Conservation (phyloP, 2,113 vertebrate species). For the Coptodon bakossiorum region DNA sequence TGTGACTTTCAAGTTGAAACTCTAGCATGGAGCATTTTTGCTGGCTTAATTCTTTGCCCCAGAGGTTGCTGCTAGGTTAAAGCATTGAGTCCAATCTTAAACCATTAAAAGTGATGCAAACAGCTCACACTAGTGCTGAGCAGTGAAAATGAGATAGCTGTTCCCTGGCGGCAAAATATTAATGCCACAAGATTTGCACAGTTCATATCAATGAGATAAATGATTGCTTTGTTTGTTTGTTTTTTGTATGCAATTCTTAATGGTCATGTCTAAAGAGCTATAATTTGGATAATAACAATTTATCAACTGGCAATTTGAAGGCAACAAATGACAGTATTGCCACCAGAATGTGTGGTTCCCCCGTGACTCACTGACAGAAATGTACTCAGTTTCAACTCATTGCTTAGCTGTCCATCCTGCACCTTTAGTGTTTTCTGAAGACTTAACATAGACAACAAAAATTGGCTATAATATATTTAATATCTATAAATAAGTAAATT, state of each 20-base stretch:
- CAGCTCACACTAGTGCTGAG: not conserved
- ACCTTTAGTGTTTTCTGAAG: not conserved
- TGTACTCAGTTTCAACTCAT: fast-evolving
- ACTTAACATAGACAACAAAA: not conserved
- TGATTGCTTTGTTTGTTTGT: not conserved
- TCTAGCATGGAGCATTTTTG: not conserved
- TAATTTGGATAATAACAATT: not conserved
- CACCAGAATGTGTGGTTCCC: not conserved
- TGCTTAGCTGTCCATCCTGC: not conserved
- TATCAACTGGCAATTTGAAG: not conserved
- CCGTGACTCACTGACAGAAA: not conserved
- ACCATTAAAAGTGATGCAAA: not conserved
- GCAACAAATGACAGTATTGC: not conserved
- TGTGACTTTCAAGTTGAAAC: not conserved
- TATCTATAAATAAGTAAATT: not conserved
- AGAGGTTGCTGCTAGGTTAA: not conserved
- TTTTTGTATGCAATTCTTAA: not conserved
- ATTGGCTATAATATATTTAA: not conserved
- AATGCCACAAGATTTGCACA: not conserved
- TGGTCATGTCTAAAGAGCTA: not conserved
- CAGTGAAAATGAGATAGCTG: not conserved
- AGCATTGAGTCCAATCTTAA: not conserved
- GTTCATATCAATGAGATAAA: not conserved
- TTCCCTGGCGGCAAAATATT: not conserved
- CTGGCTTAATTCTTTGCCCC: not conserved